Evolutionary conservation across 35 echinoderm and acorn worm species (phyloP).

Genomic region (Apostichopus japonicus): DNA sequence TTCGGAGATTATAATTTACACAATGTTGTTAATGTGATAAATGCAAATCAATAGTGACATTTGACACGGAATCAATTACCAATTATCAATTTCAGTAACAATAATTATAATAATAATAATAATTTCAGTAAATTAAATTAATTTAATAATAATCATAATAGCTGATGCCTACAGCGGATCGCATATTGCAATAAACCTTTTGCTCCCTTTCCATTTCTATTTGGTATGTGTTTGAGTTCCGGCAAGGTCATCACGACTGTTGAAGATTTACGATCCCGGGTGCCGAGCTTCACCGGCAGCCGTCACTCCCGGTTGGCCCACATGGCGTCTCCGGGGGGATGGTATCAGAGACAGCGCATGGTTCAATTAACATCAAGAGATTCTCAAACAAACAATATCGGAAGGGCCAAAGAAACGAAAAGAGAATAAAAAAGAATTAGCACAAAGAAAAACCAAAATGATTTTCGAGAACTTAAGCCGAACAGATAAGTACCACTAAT

Average conservation of each 20-base stretch:
- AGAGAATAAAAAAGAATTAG: not conserved
- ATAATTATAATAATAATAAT: too few species aligned
- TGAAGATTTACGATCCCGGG: slow-evolving; percentile 14
- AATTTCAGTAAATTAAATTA: too few species aligned
- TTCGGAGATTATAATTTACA: too few species aligned
- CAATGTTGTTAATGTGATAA: too few species aligned
- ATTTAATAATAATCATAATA: too few species aligned
- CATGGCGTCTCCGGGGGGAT: slow-evolving; percentile 17
- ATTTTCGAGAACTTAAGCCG: not conserved
- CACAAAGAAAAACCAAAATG: not conserved
- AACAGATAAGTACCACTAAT: not conserved
- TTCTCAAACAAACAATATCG: not conserved
- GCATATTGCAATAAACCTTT: too few species aligned
- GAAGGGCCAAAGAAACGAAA: not conserved
- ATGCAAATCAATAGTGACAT: too few species aligned
- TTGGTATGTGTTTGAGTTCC: not conserved
- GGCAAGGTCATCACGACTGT: not conserved
- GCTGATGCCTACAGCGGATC: too few species aligned
- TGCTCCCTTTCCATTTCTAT: too few species aligned
- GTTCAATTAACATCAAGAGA: slow-evolving; percentile 33
- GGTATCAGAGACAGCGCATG: not conserved
- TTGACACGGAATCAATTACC: too few species aligned
- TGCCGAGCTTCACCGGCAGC: not conserved
- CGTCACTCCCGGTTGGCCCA: slow-evolving; percentile 15
- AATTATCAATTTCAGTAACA: too few species aligned